These are phyloP conservation scores for Chymomyza fuscimana DNA, from an alignment of 2,888 invertebrate genomes.

Conservation along the genomic window DNA sequence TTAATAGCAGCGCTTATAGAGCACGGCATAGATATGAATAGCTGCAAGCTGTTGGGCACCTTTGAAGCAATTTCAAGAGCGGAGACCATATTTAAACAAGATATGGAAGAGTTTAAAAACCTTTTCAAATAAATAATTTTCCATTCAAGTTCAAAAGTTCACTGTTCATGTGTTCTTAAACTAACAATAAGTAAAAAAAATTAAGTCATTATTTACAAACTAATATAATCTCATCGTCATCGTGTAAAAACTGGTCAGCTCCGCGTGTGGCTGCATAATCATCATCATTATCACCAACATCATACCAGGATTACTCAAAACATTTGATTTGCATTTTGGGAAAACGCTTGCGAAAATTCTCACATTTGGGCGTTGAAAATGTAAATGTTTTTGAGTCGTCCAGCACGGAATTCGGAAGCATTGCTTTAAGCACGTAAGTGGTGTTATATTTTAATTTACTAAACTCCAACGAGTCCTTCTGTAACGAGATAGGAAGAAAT, in stretches of 20 bases:
- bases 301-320: constrained; percentile 29
- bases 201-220: constrained; percentile 62
- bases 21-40: constrained; percentile 78
- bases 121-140: constrained; percentile 66
- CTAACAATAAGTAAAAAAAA: constrained; percentile 57
- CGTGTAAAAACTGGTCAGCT: constrained; percentile 11
- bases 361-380: constrained; percentile 78
- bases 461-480: constrained; percentile 78
- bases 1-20: constrained; percentile 88
- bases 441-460: constrained; percentile 78
- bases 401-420: constrained; percentile 49
- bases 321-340: constrained; percentile 77
- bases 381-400: constrained; percentile 54
- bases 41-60: constrained; percentile 34
- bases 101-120: constrained; percentile 69
- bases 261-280: not conserved
- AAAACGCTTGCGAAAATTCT: constrained; percentile 76
- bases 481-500: constrained; percentile 39
- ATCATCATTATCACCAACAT: constrained; percentile 59
- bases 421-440: constrained; percentile 73
- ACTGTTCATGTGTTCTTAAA: constrained; percentile 38
- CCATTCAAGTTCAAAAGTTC: constrained; percentile 12
- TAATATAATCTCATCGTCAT: constrained; percentile 61
- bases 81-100: constrained; percentile 15
- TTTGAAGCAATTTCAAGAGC: not conserved